These are phyloP conservation scores for Sander lucioperca DNA, from an alignment of 2,113 vertebrate species.

Conservation along the genomic window DNA sequence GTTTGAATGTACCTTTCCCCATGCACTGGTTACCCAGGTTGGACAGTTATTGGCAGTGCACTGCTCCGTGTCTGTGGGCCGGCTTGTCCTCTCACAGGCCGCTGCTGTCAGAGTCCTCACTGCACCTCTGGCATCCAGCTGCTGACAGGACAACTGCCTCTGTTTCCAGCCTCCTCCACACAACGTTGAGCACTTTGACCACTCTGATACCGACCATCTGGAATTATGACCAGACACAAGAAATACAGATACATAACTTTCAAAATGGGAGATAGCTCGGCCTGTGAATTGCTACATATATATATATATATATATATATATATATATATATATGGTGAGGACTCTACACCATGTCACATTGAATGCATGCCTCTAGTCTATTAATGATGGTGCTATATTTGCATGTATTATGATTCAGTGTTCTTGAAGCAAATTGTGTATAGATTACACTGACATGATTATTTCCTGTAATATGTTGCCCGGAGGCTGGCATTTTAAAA, in stretches of 20 bases:
- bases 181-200: slow-evolving; percentile 88
- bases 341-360: no score
- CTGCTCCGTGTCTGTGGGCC: slow-evolving; percentile 75
- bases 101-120: slow-evolving; percentile 39
- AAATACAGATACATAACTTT: background rate
- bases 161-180: slow-evolving; percentile 87
- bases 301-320: no score
- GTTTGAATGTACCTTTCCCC: slow-evolving; percentile 80
- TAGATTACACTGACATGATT: no score
- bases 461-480: no score
- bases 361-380: no score
- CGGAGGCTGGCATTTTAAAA: no score
- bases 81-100: slow-evolving; percentile 68
- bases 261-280: background rate
- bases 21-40: slow-evolving; percentile 57
- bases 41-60: slow-evolving; percentile 80
- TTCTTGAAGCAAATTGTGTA: no score
- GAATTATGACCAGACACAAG: background rate
- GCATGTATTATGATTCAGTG: no score
- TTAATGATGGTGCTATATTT: no score
- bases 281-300: no score
- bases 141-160: slow-evolving; percentile 85
- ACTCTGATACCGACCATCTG: slow-evolving; percentile 86
- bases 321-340: no score
- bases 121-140: slow-evolving; percentile 64